Conservation (phyloP, 2,888 invertebrate species). For the Oligia fasciuncula region DNA sequence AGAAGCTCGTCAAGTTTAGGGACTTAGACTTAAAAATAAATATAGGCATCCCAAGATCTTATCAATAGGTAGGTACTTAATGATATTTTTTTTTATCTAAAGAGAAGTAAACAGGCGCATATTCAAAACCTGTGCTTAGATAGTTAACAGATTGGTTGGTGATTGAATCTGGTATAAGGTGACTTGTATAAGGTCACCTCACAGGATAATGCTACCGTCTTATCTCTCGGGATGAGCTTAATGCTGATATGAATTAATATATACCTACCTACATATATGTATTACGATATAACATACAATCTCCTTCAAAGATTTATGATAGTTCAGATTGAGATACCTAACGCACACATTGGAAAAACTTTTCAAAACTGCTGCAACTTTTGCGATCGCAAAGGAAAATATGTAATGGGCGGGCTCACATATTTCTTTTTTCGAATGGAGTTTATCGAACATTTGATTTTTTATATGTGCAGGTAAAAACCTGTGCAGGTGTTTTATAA, state of each 20-base stretch:
- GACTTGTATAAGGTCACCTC: slow-evolving; percentile 2
- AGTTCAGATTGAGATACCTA: slow-evolving; percentile 20
- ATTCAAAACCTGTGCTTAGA: slow-evolving; percentile 2
- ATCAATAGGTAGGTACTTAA: too few species aligned
- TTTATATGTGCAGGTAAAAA: neutral
- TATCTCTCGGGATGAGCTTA: slow-evolving; percentile 5
- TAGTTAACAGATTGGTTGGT: neutral
- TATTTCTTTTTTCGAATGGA: neutral
- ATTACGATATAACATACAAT: neutral
- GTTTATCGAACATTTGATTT: neutral
- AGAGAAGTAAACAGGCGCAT: neutral
- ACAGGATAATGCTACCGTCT: neutral
- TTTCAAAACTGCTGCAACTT: slow-evolving; percentile 18
- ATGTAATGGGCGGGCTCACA: neutral
- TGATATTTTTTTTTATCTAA: neutral
- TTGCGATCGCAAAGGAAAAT: slow-evolving; percentile 18
- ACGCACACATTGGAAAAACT: slow-evolving; percentile 20
- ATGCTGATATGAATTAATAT: slow-evolving; percentile 3
- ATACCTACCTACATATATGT: neutral
- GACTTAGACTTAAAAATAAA: neutral
- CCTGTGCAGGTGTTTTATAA: too few species aligned
- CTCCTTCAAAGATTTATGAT: slow-evolving; percentile 37
- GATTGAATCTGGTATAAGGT: slow-evolving; percentile 1
- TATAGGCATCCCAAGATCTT: neutral
- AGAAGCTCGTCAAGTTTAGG: neutral